Conservation (phyloP, 2,888 invertebrate genomes). For the Rhaphigaster nebulosa region DNA sequence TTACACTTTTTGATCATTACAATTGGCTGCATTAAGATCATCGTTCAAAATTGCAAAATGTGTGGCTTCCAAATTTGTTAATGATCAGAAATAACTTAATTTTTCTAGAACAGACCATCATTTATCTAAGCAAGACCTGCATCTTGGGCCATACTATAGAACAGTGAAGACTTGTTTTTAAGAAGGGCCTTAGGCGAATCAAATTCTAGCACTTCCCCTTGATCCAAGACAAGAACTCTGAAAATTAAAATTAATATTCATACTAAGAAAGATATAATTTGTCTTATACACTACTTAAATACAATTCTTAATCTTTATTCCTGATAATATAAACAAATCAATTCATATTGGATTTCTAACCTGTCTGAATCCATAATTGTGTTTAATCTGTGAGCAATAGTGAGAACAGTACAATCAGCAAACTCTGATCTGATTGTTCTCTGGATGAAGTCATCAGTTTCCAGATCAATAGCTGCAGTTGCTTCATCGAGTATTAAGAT, state of each 20-base stretch:
- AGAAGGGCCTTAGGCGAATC: conserved; percentile 81
- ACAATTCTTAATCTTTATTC: no score
- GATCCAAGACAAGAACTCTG: conserved; percentile 85
- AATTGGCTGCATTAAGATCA: neutral
- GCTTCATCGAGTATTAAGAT: conserved; percentile 89
- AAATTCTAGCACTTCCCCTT: conserved; percentile 83
- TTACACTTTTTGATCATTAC: neutral
- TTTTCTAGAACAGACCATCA: neutral
- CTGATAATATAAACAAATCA: no score
- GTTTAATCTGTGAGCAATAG: conserved; percentile 93
- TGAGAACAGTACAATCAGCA: conserved; percentile 87
- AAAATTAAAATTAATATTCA: conserved; percentile 63
- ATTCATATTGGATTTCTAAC: conserved; percentile 66
- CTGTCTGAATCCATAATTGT: conserved; percentile 91
- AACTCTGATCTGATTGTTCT: conserved; percentile 91
- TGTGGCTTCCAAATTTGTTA: neutral
- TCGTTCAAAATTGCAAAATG: neutral
- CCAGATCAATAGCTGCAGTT: conserved; percentile 90
- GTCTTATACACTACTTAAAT: no score
- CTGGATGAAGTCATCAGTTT: conserved; percentile 91
- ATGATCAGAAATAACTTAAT: neutral
- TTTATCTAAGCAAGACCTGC: conserved; percentile 76
- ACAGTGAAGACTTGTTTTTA: conserved; percentile 77
- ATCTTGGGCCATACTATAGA: conserved; percentile 88
- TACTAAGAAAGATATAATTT: no score